Conservation (phyloP, 2,113 vertebrate species). For the Pangasianodon hypophthalmus region DNA sequence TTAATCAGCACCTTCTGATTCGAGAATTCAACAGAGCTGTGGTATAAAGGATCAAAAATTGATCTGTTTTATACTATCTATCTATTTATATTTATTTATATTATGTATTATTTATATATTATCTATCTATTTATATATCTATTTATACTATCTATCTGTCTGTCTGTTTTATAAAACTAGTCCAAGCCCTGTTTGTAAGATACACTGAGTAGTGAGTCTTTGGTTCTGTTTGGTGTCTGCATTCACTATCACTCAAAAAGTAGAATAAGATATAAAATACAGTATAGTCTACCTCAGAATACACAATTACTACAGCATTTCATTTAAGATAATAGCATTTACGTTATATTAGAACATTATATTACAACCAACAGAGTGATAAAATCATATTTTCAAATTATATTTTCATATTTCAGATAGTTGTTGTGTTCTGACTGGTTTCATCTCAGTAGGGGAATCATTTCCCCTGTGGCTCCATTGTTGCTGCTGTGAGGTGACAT, state of each 20-base stretch:
- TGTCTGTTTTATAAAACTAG: neutral
- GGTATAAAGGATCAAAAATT: neutral
- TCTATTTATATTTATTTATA: too few relatives aligned
- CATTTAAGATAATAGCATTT: neutral
- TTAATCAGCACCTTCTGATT: neutral
- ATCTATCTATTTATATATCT: too few relatives aligned
- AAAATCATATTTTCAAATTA: neutral
- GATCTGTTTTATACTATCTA: neutral
- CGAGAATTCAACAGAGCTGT: neutral
- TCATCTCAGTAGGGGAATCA: neutral
- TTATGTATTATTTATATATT: too few relatives aligned
- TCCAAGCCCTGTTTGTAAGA: neutral
- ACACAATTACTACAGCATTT: neutral
- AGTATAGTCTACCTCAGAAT: neutral
- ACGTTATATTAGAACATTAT: neutral
- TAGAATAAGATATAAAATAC: neutral
- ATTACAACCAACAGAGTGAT: neutral
- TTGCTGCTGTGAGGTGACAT: conserved; percentile 37
- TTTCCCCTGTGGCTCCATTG: conserved; percentile 3
- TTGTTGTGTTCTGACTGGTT: neutral
- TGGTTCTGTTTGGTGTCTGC: neutral
- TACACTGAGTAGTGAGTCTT: neutral
- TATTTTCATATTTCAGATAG: neutral
- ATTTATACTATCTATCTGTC: too few relatives aligned
- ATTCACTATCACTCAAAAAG: neutral